Evolutionary conservation across 2,888 invertebrate genomes (phyloP), one percentile per base, ranked within the genome.

Genomic region (Hirtodrosophila histrioides): DNA sequence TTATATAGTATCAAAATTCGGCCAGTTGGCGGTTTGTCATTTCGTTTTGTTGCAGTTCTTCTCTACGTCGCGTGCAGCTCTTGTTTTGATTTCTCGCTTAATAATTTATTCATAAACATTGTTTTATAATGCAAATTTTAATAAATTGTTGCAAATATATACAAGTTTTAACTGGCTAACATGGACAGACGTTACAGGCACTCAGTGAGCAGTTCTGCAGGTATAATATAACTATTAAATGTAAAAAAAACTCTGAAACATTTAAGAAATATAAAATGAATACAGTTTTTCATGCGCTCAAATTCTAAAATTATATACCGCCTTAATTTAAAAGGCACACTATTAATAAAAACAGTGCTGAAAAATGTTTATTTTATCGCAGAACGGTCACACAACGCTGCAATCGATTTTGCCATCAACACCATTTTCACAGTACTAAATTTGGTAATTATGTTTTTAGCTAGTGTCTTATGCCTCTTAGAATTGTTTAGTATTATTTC

Each of bases 121-220:
- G 12, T 27, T 56, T 45, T 10, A 17, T 37, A 27, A 43, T 49
- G 44, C 24, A 12, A 40, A 33, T 17, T 17, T 17, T 17, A 17
- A 12, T 33, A 27, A 27, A 17, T 9, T 3, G 11, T 48, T n/a
- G 10, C 23, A 12, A 41, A 55, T 23, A 35, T 36, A 29, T 44
- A 40, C 8, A 23, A 17, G 11, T 48, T 11, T 12, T 54, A 70
- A 51, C 6, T 36, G 10, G 6, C 31, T 10, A 40, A 9, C 12
- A 87, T 83, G 88, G 86, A 87, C 12, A 69, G 46, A 37, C 75
- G 69, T 9, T 48, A 75, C 31, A 54, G 37, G 29, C 61, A 68
- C 9, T 43, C 65, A 6, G 36, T 63, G 2, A 41, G 54, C 36
- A 68, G 60, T 9, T 66, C 86, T 9, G 61, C 88, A 86, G 87